Conservation (phyloP, 1,140 invertebrate genomes). For the Fopius arisanus region DNA sequence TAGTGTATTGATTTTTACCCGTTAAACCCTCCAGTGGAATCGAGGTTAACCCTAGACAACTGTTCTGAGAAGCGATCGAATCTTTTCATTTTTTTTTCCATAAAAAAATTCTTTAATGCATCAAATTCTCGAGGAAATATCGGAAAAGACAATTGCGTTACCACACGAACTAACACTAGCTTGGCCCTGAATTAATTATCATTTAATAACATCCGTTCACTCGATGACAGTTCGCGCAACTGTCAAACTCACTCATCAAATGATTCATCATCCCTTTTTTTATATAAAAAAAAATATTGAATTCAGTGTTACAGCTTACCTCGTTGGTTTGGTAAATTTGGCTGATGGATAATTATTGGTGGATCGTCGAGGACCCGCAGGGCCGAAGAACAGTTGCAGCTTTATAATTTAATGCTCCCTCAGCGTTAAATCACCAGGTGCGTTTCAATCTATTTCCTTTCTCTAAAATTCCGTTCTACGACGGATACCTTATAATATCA, state of each 20-base stretch:
- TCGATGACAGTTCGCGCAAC: no score
- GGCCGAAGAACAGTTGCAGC: constrained; percentile 61
- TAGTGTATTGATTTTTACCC: constrained; percentile 61
- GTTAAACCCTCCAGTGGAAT: constrained; percentile 45
- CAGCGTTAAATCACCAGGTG: neutral
- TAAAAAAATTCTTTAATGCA: neutral
- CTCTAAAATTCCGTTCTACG: neutral
- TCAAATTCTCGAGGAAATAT: neutral
- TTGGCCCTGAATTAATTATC: no score
- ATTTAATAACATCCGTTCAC: no score
- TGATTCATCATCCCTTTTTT: no score
- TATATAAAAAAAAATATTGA: no score
- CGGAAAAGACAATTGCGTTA: neutral
- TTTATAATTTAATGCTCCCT: constrained; percentile 34
- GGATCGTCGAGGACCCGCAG: constrained; percentile 51
- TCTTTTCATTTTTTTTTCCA: neutral
- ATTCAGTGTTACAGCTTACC: constrained; percentile 39
- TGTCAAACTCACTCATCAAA: no score
- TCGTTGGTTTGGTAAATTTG: constrained; percentile 32
- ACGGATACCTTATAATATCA: no score
- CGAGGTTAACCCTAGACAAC: constrained; percentile 7
- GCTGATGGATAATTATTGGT: constrained; percentile 10
- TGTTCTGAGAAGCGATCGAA: neutral
- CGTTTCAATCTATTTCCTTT: neutral
- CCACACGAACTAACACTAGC: no score